Evolutionary conservation across 53 echinoderm and acorn worm genomes (phyloP).

Genomic region (Arbacia lixula): DNA sequence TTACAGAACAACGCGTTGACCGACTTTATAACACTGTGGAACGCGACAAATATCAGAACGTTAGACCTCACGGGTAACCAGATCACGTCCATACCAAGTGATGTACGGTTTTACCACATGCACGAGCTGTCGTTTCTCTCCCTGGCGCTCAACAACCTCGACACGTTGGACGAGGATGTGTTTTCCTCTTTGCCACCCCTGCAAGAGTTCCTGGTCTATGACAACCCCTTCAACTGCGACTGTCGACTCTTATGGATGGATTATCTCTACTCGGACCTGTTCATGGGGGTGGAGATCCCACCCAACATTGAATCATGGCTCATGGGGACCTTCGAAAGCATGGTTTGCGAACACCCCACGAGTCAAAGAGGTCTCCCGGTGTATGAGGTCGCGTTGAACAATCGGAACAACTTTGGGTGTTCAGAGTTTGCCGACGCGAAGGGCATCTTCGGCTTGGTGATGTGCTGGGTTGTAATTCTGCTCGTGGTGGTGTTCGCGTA

Average conservation of each 20-base stretch:
- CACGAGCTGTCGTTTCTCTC: conserved; percentile 10
- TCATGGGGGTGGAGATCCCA: neutral
- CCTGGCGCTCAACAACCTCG: conserved; percentile 2
- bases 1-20: conserved; percentile 19
- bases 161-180: conserved; percentile 27
- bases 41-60: conserved; percentile 1
- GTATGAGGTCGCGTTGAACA: neutral
- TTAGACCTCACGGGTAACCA: conserved; percentile 1
- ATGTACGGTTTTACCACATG: neutral
- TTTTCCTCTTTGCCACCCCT: conserved; percentile 13
- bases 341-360: conserved; percentile 22
- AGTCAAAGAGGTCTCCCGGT: neutral
- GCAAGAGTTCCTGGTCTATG: neutral
- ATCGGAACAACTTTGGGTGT: conserved; percentile 23
- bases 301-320: conserved; percentile 32
- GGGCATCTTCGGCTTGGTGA: conserved; percentile 10
- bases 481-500: neutral
- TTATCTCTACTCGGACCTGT: neutral
- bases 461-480: conserved; percentile 7
- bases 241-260: conserved; percentile 39
- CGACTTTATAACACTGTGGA: conserved; percentile 5
- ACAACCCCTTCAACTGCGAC: conserved; percentile 33
- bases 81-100: conserved; percentile 7
- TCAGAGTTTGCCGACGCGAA: conserved; percentile 6
- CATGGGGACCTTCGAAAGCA: conserved; percentile 9